phyloP scores from a whole-genome alignment of 1,140 invertebrate species.

The Rhagoletis zephyria region DNA sequence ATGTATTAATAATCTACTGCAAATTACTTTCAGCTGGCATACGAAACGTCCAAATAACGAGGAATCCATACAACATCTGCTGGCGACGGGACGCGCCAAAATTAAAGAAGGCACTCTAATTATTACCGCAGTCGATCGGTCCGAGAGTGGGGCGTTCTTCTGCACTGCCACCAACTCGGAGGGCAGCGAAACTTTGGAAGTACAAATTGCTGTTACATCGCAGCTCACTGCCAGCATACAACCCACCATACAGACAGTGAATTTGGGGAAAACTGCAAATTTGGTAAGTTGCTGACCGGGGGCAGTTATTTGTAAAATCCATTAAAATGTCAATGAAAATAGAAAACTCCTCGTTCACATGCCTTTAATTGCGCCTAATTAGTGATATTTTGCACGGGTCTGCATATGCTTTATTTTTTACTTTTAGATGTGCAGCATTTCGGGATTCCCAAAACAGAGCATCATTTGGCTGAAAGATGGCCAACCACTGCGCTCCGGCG shows the following conservation, averaged over 20 bases:
- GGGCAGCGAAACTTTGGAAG: conserved; percentile 76
- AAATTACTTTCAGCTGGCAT: conserved; percentile 73
- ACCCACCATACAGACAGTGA: conserved; percentile 75
- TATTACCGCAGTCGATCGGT: conserved; percentile 75
- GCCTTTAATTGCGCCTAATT: background rate
- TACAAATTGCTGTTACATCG: conserved; percentile 75
- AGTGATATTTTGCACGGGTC: too few relatives aligned
- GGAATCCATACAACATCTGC: conserved; percentile 74
- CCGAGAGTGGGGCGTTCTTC: conserved; percentile 75
- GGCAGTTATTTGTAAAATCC: background rate
- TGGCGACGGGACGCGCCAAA: conserved; percentile 73
- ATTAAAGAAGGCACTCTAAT: conserved; percentile 76
- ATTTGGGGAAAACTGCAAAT: conserved; percentile 76
- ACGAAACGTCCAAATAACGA: conserved; percentile 74
- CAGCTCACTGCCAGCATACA: conserved; percentile 75
- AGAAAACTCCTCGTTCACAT: too few relatives aligned
- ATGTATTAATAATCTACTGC: background rate
- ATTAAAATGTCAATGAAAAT: background rate
- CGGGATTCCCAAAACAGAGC: conserved; percentile 81
- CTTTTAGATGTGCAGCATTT: conserved; percentile 79
- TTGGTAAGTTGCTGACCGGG: conserved; percentile 73
- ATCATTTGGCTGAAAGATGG: conserved; percentile 85
- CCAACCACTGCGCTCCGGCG: conserved; percentile 77
- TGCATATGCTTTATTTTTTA: background rate
- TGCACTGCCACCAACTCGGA: conserved; percentile 76